Percentiles rank a stretch among this genome's conserved stretches.
phyloP scores from a whole-genome alignment of 2,113 vertebrate genomes.

The Vulpes ferrilata region DNA sequence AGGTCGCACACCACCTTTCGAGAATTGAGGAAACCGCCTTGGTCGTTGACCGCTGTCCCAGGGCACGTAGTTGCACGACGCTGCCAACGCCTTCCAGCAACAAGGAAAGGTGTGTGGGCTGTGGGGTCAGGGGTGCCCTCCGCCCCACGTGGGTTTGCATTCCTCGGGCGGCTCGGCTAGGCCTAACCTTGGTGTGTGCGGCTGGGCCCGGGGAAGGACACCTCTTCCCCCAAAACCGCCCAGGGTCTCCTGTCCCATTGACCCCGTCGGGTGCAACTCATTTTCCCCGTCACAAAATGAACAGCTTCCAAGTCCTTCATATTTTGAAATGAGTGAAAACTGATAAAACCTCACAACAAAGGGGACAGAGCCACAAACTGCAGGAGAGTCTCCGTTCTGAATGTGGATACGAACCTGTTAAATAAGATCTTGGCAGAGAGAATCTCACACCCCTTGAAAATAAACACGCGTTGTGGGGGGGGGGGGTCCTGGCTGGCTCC shows the following conservation, averaged over 20 bases:
- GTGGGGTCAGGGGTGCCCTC: not conserved
- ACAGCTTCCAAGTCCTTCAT: not conserved
- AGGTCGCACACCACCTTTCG: not conserved
- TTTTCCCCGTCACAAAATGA: not conserved
- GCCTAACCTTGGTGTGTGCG: fast-evolving
- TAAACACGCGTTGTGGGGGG: too few relatives aligned
- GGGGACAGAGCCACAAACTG: not conserved
- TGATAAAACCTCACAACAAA: not conserved
- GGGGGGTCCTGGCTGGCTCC: too few relatives aligned
- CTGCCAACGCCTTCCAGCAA: fast-evolving
- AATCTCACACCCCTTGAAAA: not conserved
- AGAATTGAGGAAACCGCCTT: not conserved
- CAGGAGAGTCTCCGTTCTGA: not conserved
- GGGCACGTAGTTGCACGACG: fast-evolving
- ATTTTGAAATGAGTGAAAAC: not conserved
- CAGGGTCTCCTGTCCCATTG: not conserved
- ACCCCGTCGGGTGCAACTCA: not conserved
- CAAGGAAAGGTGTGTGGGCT: not conserved
- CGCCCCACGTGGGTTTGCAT: too few relatives aligned
- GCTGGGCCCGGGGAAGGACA: not conserved
- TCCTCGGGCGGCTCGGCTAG: too few relatives aligned
- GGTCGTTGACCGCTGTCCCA: not conserved
- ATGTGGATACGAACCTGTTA: not conserved
- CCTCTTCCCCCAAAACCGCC: not conserved
- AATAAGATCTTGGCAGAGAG: not conserved